Base-by-base conservation (phyloP, 1,140 invertebrate species). In the Nilaparvata lugens region DNA sequence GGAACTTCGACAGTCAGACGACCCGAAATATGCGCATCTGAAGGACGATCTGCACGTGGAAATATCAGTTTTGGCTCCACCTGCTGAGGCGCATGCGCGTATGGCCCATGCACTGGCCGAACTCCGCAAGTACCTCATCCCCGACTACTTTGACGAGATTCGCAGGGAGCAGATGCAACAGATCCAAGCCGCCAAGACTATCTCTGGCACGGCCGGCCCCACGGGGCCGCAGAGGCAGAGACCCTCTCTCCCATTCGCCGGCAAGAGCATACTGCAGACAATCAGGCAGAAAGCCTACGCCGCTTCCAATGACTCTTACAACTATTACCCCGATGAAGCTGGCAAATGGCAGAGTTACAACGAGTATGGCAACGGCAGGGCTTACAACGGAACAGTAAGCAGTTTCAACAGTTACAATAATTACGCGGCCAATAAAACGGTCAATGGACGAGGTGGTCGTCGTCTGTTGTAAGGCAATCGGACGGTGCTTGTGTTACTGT, bases 1-100 rank as follows among this genome's bases (percentile, higher is more conserved):
- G 69, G 91, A 96, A 71, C 76, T 92, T 16, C 78, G 93, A 35
- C 84, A 84, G 66, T 88, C 89, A 0, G 75, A 88, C 51, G 94
- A 97, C 72, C 90, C 91, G 0, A 95, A 96, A 72, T 96, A 93
- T 72, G 82, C 89, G 7, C 95, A 98, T 75, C 80, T 97, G 11
- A 83, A 84, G 56, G 94, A 96, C 64, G 93, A 97, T 65, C 79
- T 98, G 3, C 95, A 97, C 72, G 90, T 98, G 0, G 89, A 96
- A 73, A 90, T 97, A 59, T 88, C 89, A 42, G 90, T 92, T 14
- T 81, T 89, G 60, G 93, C 91, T 6, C 86, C 92, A 14, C 90
- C 93, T 0, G 87, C 91, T 0, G 93, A 97, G 72, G 92, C 91
- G 1, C 92, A 97, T 73, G 88, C 89, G 16, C 80, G 94, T 56